Conservation (phyloP, 1,140 invertebrate species). For the Meloidogyne hapla region DNA sequence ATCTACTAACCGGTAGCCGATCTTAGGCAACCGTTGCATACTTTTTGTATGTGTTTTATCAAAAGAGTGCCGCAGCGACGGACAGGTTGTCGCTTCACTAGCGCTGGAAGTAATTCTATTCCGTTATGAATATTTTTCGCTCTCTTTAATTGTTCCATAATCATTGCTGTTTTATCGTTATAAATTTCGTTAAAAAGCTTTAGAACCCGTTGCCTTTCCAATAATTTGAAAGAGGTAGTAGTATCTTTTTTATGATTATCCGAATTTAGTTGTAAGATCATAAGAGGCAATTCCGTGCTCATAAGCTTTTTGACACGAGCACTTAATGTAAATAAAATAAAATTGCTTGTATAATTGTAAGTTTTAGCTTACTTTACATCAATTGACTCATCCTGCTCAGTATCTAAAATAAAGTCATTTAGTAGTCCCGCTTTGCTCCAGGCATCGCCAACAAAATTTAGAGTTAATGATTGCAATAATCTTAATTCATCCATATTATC, state of each 20-base stretch:
- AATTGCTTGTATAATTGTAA: too few species aligned
- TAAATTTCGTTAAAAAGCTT: background rate
- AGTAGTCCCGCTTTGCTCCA: background rate
- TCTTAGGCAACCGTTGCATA: constrained; percentile 24
- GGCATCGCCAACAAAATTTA: background rate
- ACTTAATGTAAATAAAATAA: too few species aligned
- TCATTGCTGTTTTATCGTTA: background rate
- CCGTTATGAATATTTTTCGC: background rate
- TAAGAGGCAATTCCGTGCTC: too few species aligned
- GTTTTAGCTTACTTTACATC: too few species aligned
- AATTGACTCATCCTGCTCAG: background rate
- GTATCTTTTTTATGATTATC: background rate
- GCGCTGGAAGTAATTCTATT: background rate
- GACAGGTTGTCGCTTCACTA: constrained; percentile 3
- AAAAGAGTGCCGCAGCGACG: constrained; percentile 17
- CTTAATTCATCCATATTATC: background rate
- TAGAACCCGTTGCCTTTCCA: background rate
- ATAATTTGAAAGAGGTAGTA: background rate
- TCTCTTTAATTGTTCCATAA: background rate
- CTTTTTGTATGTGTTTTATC: constrained; percentile 25
- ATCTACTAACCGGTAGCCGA: constrained; percentile 4
- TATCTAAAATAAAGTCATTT: background rate
- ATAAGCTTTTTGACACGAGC: too few species aligned
- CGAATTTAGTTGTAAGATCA: too few species aligned
- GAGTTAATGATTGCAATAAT: background rate